phyloP scores from a whole-genome alignment of 2,888 invertebrate species.

The Microdon myrmicae region DNA sequence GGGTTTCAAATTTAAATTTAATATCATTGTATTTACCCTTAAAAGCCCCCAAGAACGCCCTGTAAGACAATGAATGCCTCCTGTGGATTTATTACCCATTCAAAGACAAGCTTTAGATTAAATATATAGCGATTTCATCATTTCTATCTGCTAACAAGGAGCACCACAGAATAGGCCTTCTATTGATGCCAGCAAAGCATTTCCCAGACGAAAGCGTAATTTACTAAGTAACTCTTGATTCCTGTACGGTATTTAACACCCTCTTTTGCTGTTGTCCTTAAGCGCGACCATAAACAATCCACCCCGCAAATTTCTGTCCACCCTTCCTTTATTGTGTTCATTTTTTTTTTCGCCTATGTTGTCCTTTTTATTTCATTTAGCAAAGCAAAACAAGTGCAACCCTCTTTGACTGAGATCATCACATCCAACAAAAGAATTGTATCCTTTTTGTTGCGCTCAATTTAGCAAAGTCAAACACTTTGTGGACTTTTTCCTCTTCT shows the following conservation, averaged over 20 bases:
- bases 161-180: too few relatives aligned
- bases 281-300: conserved; percentile 45
- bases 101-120: too few relatives aligned
- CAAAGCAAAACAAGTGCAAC: conserved; percentile 45
- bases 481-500: conserved; percentile 32
- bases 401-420: conserved; percentile 41
- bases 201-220: conserved; percentile 18
- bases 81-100: too few relatives aligned
- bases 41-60: too few relatives aligned
- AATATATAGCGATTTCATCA: too few relatives aligned
- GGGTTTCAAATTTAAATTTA: too few relatives aligned
- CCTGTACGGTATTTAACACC: conserved; percentile 47
- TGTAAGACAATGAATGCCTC: too few relatives aligned
- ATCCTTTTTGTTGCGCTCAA: conserved; percentile 50
- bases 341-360: conserved; percentile 30
- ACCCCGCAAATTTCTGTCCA: conserved; percentile 37
- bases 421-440: conserved; percentile 39
- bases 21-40: too few relatives aligned
- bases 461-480: conserved; percentile 50
- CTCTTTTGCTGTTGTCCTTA: conserved; percentile 23
- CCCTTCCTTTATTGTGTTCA: too few relatives aligned
- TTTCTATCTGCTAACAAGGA: conserved; percentile 6
- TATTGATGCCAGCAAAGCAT: too few relatives aligned
- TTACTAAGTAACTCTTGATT: conserved; percentile 47
- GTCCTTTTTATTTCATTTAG: conserved; percentile 19